phyloP scores from a whole-genome alignment of 2,797 vertebrate genomes.

The Enteromius fasciolatus region DNA sequence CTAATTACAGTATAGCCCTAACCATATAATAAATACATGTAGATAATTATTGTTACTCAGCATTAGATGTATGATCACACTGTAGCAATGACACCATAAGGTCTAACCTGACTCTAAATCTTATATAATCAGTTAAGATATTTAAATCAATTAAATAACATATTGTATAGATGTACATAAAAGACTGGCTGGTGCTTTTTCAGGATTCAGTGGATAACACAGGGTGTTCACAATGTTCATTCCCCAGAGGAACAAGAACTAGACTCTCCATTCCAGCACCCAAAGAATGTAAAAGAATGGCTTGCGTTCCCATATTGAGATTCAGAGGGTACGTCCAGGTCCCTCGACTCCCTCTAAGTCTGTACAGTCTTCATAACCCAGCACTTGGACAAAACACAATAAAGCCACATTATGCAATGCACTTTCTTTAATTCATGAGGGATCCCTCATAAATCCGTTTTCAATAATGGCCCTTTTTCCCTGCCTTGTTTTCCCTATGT shows the following conservation, averaged over 20 bases:
- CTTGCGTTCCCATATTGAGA: slow-evolving; percentile 50
- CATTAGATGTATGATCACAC: no score
- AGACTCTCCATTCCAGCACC: slow-evolving; percentile 34
- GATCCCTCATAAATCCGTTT: slow-evolving; percentile 62
- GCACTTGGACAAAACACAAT: slow-evolving; percentile 56
- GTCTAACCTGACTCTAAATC: no score
- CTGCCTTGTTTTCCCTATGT: slow-evolving; percentile 56
- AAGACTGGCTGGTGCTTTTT: slow-evolving; percentile 25
- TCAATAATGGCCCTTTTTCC: slow-evolving; percentile 52
- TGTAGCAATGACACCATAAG: no score
- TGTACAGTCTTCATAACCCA: slow-evolving; percentile 54
- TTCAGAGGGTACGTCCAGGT: slow-evolving; percentile 43
- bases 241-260: slow-evolving; percentile 42
- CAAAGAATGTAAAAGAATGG: slow-evolving; percentile 34
- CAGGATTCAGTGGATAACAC: slow-evolving; percentile 27
- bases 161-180: slow-evolving; percentile 23
- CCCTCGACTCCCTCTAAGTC: slow-evolving; percentile 36
- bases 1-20: no score
- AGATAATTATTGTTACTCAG: no score
- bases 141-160: background rate
- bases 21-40: no score
- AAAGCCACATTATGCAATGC: slow-evolving; percentile 52
- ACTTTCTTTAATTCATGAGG: slow-evolving; percentile 63
- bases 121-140: no score
- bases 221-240: slow-evolving; percentile 36